phyloP scores from a whole-genome alignment of 2,797 vertebrate species.

The Siniperca scherzeri region DNA sequence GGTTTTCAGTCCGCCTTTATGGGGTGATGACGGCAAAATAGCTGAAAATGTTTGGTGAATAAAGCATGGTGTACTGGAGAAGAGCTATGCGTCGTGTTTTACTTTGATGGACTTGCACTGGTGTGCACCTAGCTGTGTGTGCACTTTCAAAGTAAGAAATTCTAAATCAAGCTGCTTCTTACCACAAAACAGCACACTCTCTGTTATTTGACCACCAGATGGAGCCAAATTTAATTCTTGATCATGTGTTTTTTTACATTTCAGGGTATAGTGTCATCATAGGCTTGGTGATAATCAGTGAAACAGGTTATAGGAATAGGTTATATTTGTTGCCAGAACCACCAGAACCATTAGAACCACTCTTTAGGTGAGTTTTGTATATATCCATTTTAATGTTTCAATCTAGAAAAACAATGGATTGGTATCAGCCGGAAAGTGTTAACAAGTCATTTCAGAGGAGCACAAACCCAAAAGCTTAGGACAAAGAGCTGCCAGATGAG shows the following conservation, averaged over 20 bases:
- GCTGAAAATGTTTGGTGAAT: too few relatives aligned
- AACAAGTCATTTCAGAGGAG: neutral
- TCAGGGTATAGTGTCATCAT: neutral
- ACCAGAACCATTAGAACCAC: too few relatives aligned
- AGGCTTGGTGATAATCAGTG: neutral
- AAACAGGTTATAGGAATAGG: neutral
- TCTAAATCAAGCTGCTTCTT: neutral
- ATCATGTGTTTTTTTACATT: neutral
- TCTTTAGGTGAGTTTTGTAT: neutral
- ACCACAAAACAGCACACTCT: neutral
- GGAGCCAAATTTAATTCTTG: neutral
- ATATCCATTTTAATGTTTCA: neutral
- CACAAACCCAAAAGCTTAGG: neutral
- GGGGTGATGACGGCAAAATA: too few relatives aligned
- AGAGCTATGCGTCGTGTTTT: too few relatives aligned
- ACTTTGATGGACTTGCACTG: too few relatives aligned
- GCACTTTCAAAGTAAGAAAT: too few relatives aligned
- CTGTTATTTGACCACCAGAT: slow-evolving; percentile 27
- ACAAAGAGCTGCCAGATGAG: neutral
- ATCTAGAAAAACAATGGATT: neutral
- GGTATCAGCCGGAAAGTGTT: neutral
- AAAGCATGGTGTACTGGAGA: too few relatives aligned
- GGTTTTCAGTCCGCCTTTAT: too few relatives aligned
- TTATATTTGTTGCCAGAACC: neutral
- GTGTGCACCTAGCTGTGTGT: too few relatives aligned